A percentile compares a stretch with the other conserved stretches of the same genome.
These are phyloP conservation scores for Sebastes oblongus DNA, from an alignment of 2,797 vertebrate species.

Conservation along the genomic window DNA sequence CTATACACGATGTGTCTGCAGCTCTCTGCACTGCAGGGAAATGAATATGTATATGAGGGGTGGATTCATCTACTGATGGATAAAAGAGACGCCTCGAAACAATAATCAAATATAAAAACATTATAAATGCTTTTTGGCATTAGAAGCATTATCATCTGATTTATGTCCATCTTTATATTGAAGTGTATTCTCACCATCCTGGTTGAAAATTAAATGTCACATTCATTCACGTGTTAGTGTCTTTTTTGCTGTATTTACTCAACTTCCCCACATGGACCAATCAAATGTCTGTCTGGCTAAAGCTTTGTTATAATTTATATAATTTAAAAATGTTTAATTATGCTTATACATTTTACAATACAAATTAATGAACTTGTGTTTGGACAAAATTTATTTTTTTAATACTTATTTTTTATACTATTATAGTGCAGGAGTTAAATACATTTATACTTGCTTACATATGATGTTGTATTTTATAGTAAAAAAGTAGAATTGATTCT, in stretches of 20 bases:
- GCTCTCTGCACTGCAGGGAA: slow-evolving; percentile 44
- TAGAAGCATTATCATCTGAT: not conserved
- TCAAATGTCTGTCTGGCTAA: not conserved
- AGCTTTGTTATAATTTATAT: not conserved
- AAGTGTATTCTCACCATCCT: not conserved
- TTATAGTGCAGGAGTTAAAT: too few relatives aligned
- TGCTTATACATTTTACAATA: not conserved
- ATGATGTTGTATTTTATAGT: too few relatives aligned
- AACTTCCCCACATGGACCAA: not conserved
- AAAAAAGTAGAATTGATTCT: accelerated
- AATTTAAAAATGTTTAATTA: not conserved
- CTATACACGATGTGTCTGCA: not conserved
- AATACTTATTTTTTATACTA: too few relatives aligned
- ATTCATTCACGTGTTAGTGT: not conserved
- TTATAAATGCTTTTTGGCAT: not conserved
- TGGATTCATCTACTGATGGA: not conserved
- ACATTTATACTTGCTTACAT: too few relatives aligned
- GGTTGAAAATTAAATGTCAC: too few relatives aligned
- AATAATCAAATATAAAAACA: not conserved
- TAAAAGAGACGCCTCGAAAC: not conserved
- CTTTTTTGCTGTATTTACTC: not conserved
- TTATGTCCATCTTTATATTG: not conserved
- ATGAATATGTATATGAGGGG: slow-evolving; percentile 9
- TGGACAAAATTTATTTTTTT: accelerated
- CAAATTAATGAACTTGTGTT: not conserved